Base-by-base conservation (phyloP, 64 coral and sea anemone genomes). In the Montipora cactus region DNA sequence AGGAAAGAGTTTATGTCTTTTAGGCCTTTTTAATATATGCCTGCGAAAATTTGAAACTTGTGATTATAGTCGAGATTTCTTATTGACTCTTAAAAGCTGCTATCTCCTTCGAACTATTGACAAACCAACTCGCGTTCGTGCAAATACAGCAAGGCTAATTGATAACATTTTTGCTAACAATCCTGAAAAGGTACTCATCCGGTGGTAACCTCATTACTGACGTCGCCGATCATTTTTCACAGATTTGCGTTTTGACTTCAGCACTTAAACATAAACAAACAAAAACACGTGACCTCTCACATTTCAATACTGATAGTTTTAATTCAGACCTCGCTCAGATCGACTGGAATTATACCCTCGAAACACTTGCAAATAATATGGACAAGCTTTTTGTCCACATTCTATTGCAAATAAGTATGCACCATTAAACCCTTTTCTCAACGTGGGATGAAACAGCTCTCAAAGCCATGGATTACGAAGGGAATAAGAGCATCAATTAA, bases 341-440 rank as follows among this genome's bases (percentile, higher is more conserved):
- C 48, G 14, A 78, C 76, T 78, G 76, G 76, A 49, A 78, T 49
- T 49, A 52, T 53, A 23, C 55, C 37, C 44, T 49, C 7, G 37
- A 49, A 44, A 8, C 18, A 28, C 25, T 2, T 22, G 64, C 50
- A 62, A 86, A 22, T 64, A 86, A 22, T 20, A 78, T 86, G 19
- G 64, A 86, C 64, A 2, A 86, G 47, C 9, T 23, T 86, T 14
- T 86, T 86, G 67, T 48, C 58, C 22, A 37, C 25, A 18, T 86
- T 86, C 64, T 86, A 64, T 88, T 88, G 23, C 49, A 18, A 88
- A 88, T 88, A 88, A 88, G 59, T 67, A 88, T 88, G 84, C 84
- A 72, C 84, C 84, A 47, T 88, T 73, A 88, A 88, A 88, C 73
- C 84, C 22, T 23, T 67, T 59, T 88, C 67, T 28, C 28, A 18